phyloP scores from a whole-genome alignment of 2,113 vertebrate genomes.

The Atractosteus spatula region DNA sequence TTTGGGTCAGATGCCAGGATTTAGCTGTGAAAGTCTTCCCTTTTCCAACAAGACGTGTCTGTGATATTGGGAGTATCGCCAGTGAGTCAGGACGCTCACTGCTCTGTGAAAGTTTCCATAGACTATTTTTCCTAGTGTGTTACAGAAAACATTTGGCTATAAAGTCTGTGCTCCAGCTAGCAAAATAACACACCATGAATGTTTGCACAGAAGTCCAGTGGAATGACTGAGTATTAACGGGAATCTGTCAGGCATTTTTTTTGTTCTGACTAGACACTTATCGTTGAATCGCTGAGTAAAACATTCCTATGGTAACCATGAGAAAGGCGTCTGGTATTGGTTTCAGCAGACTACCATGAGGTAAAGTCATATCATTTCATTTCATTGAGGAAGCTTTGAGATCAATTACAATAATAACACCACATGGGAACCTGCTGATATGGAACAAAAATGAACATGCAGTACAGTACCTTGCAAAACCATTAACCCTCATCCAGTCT shows the following conservation, averaged over 20 bases:
- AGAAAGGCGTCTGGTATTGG: neutral
- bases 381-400: slow-evolving; percentile 1
- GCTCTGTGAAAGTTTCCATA: slow-evolving; percentile 56
- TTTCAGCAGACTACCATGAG: neutral
- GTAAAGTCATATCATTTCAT: neutral
- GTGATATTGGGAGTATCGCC: slow-evolving; percentile 26
- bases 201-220: slow-evolving; percentile 45
- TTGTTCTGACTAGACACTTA: slow-evolving; percentile 36
- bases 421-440: no score
- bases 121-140: slow-evolving; percentile 33
- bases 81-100: slow-evolving; percentile 39
- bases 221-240: slow-evolving; percentile 36
- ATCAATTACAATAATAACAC: no score
- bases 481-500: no score
- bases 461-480: no score
- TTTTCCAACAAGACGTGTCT: slow-evolving; percentile 40
- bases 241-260: slow-evolving; percentile 33
- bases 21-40: no score
- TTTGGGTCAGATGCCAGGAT: no score
- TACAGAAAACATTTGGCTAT: slow-evolving; percentile 12
- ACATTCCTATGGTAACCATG: slow-evolving; percentile 1
- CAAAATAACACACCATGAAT: slow-evolving; percentile 27
- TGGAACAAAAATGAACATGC: no score
- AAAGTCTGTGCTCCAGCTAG: slow-evolving; percentile 29
- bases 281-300: slow-evolving; percentile 27